Evolutionary conservation across 2,113 vertebrate species (phyloP), one percentile per base, ranked within the genome.

Genomic region (Cyprinus carpio): DNA sequence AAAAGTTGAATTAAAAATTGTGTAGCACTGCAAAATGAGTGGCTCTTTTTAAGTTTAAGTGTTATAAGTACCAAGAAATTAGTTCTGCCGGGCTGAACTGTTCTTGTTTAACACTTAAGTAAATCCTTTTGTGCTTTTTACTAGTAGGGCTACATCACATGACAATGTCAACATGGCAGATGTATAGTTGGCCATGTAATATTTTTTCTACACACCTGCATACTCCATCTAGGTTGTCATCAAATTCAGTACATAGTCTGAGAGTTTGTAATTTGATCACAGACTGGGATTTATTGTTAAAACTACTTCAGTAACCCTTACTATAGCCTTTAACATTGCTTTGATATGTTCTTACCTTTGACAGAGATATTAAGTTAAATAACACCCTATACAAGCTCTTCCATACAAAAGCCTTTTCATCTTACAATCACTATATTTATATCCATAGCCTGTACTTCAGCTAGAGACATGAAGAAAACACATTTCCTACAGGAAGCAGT

Each of bases 371-470:
- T 5, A 12, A 46, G 43, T 46, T 72, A 72, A 6, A 72, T 43
- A 23, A 23, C 34, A n/a, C 37, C 31, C 3, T 46, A 46, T 46
- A 11, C 43, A 43, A 43, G 10, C 43, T 16, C 20, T 72, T 40
- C 31, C 6, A 69, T 23, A 12, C 34, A 25, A 75, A 25, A 49
- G 40, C 40, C 72, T 75, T 75, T 75, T 75, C 40, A 49, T 75
- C 40, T 46, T 29, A 71, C 25, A 51, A 7, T 29, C 20, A n/a
- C 31, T 34, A 13, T 69, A 6, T 82, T 82, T 51, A 69, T 56
- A 82, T 71, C n/a, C 65, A 82, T 67, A 56, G 10, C 29, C 49
- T 34, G 29, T n/a, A 56, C 64, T 65, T n/a, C 27, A 72, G 43
- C 43, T 67, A 15, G 20, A 29, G 9, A 76, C 49, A 56, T 37